These are phyloP conservation scores for Megalops atlanticus DNA, from an alignment of 2,113 vertebrate genomes.

Conservation along the genomic window DNA sequence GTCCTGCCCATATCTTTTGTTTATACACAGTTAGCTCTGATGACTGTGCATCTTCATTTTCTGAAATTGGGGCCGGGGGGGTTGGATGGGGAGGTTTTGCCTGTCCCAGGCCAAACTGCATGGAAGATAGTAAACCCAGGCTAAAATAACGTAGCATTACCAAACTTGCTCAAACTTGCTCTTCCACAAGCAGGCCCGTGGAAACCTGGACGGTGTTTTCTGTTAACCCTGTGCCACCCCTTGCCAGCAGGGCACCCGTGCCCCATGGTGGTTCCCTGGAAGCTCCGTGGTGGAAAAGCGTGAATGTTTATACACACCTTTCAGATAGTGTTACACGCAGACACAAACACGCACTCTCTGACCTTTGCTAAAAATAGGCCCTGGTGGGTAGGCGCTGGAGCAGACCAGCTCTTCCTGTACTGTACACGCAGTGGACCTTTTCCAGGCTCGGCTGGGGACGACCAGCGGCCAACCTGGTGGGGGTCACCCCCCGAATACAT, in stretches of 20 bases:
- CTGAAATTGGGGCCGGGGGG: too few species aligned
- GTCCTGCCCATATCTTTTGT: not conserved
- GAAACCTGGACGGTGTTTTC: not conserved
- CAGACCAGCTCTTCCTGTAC: not conserved
- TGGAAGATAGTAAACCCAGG: not conserved
- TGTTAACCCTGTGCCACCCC: not conserved
- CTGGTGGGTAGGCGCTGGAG: not conserved
- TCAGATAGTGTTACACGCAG: not conserved
- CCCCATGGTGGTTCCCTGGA: too few species aligned
- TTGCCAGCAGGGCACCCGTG: too few species aligned
- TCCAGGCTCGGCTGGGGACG: too few species aligned
- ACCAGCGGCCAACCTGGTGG: not conserved
- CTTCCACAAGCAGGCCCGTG: not conserved
- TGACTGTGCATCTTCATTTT: too few species aligned
- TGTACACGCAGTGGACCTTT: not conserved
- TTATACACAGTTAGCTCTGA: too few species aligned
- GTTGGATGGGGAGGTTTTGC: too few species aligned
- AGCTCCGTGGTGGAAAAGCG: too few species aligned
- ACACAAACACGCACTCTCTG: not conserved
- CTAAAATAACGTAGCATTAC: not conserved
- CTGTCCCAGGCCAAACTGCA: too few species aligned
- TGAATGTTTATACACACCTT: not conserved
- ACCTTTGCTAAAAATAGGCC: not conserved
- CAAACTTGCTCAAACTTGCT: not conserved
- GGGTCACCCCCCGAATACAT: too few species aligned